phyloP scores from a whole-genome alignment of 2,888 invertebrate species.

The Spilarctia lutea region DNA sequence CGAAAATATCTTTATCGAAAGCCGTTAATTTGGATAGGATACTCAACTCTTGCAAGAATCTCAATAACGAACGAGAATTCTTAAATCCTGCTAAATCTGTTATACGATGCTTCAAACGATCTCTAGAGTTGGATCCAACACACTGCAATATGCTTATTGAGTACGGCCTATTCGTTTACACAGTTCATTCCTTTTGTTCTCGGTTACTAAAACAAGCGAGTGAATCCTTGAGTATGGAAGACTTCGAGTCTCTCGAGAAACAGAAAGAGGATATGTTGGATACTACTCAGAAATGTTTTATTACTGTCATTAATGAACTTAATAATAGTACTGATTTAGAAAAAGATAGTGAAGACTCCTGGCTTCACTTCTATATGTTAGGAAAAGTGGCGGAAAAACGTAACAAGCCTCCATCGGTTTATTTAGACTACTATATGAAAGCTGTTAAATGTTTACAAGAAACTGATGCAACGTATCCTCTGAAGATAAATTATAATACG shows the following conservation, averaged over 20 bases:
- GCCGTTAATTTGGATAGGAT: conserved; percentile 92
- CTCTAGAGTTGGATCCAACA: conserved; percentile 91
- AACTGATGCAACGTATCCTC: conserved; percentile 93
- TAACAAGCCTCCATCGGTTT: conserved; percentile 90
- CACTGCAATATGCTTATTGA: conserved; percentile 95
- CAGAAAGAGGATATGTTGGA: conserved; percentile 93
- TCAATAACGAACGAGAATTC: conserved; percentile 87
- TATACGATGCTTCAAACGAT: conserved; percentile 92
- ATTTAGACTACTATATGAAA: conserved; percentile 93
- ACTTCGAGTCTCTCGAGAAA: conserved; percentile 90
- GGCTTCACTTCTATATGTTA: conserved; percentile 98
- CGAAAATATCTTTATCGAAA: conserved; percentile 94
- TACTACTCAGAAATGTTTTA: conserved; percentile 93
- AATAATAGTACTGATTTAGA: conserved; percentile 84
- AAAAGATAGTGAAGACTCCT: conserved; percentile 92
- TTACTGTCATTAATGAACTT: conserved; percentile 88
- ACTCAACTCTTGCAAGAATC: conserved; percentile 90
- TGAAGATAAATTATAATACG: conserved; percentile 94
- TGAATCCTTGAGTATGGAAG: conserved; percentile 91
- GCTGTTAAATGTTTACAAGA: conserved; percentile 92
- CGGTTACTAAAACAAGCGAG: conserved; percentile 93
- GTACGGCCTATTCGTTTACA: conserved; percentile 96
- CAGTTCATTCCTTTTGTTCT: conserved; percentile 96
- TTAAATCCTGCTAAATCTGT: conserved; percentile 90
- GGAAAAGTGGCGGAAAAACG: conserved; percentile 97